phyloP scores from a whole-genome alignment of 37 sponge, comb jelly and placozoan species.

The Cliona cf. orientalis region DNA sequence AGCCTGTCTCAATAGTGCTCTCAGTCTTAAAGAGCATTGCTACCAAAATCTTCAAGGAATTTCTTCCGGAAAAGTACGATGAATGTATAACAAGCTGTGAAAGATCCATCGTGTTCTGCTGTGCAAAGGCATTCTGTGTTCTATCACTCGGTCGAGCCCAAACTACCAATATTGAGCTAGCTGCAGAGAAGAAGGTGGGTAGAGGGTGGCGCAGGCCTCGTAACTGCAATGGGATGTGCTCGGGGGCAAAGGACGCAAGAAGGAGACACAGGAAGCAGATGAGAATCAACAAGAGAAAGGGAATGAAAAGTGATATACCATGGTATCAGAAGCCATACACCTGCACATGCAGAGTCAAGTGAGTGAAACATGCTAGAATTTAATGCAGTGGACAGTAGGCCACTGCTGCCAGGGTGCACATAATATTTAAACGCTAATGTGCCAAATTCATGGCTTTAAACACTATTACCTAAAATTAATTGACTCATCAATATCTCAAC shows the following conservation, averaged over 20 bases:
- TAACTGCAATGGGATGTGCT: constrained; percentile 77
- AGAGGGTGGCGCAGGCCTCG: constrained; percentile 44
- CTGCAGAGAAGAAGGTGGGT: not conserved
- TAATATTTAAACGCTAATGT: too few species aligned
- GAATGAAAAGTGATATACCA: constrained; percentile 25
- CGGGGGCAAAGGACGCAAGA: constrained; percentile 65
- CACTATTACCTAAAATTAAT: too few species aligned
- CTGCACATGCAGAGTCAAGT: constrained; percentile 80
- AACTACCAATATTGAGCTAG: not conserved
- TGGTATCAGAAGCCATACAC: constrained; percentile 74
- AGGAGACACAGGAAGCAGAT: constrained; percentile 58
- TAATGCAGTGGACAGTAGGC: too few species aligned
- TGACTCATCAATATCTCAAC: too few species aligned
- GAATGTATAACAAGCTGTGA: not conserved
- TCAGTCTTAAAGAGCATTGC: not conserved
- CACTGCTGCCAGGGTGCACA: too few species aligned
- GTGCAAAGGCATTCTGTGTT: not conserved
- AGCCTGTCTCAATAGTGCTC: not conserved
- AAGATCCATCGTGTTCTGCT: constrained; percentile 3
- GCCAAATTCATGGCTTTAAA: too few species aligned
- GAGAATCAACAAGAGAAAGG: constrained; percentile 59
- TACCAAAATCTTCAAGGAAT: constrained; percentile 4
- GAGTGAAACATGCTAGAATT: too few species aligned
- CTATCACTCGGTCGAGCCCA: not conserved
- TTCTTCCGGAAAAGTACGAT: constrained; percentile 17